Evolutionary conservation across 2,888 invertebrate genomes (phyloP).

Genomic region (Hypomecis atomaria): DNA sequence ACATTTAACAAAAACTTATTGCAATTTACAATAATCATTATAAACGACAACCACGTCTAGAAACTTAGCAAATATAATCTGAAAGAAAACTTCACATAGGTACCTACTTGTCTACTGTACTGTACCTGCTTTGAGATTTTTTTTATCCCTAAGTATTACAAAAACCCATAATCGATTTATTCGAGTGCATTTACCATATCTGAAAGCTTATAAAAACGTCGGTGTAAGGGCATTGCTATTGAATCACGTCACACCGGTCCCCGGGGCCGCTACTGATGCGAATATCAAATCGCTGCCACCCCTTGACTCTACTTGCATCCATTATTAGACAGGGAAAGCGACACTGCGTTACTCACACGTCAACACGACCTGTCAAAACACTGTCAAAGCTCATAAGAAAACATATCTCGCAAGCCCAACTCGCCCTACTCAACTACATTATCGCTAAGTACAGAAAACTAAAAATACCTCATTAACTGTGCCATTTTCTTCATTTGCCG

Average conservation of each 20-base stretch:
- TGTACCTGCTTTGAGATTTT: slow-evolving; percentile 13
- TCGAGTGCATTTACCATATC: slow-evolving; percentile 56
- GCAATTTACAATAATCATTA: too few relatives aligned
- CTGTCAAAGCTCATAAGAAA: slow-evolving; percentile 37
- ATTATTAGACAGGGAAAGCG: slow-evolving; percentile 70
- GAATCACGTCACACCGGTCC: slow-evolving; percentile 73
- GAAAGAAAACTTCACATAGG: background rate
- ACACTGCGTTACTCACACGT: slow-evolving; percentile 66
- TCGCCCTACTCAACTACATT: slow-evolving; percentile 37
- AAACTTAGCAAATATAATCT: background rate
- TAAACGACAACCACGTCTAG: too few relatives aligned
- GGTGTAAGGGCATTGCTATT: slow-evolving; percentile 66
- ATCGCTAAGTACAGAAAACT: slow-evolving; percentile 54
- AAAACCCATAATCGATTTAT: slow-evolving; percentile 53
- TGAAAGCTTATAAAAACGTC: slow-evolving; percentile 65
- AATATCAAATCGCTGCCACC: slow-evolving; percentile 81
- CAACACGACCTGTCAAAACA: slow-evolving; percentile 47
- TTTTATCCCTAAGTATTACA: slow-evolving; percentile 16
- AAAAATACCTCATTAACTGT: slow-evolving; percentile 73
- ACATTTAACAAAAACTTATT: too few relatives aligned
- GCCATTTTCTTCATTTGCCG: slow-evolving; percentile 71
- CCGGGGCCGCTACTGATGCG: slow-evolving; percentile 72
- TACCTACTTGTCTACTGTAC: background rate
- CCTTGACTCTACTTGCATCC: slow-evolving; percentile 77
- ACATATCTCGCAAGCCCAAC: slow-evolving; percentile 38